A percentile compares a stretch with the other conserved stretches of the same genome.
These are phyloP conservation scores for Scaptomyza tumidula DNA, from an alignment of 2,888 invertebrate genomes.

Conservation along the genomic window DNA sequence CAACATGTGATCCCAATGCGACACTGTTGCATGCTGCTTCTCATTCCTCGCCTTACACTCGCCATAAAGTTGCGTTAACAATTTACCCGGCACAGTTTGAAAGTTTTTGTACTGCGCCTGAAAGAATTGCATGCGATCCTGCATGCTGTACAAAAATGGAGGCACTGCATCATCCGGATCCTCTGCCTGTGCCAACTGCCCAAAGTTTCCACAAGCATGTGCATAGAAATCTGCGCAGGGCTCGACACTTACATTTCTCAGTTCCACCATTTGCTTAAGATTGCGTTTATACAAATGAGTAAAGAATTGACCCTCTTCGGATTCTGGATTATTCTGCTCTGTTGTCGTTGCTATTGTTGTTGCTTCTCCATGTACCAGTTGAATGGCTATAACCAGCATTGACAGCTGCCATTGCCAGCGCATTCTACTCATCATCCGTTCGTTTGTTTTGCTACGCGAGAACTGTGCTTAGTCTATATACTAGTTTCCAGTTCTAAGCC, in stretches of 20 bases:
- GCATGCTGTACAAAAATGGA: conserved; percentile 80
- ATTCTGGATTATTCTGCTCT: conserved; percentile 7
- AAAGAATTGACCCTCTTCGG: conserved; percentile 51
- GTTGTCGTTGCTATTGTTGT: neutral
- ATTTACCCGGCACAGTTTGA: conserved; percentile 64
- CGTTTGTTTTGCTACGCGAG: conserved; percentile 47
- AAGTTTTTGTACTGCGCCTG: conserved; percentile 64
- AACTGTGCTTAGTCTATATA: conserved; percentile 48
- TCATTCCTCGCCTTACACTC: conserved; percentile 60
- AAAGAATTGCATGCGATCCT: conserved; percentile 80
- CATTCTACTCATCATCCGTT: conserved; percentile 50
- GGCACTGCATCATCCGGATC: conserved; percentile 57
- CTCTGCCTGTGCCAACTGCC: neutral
- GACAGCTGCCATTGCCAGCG: conserved; percentile 40
- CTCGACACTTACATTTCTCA: conserved; percentile 64
- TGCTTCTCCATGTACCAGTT: conserved; percentile 4
- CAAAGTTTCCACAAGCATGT: conserved; percentile 79
- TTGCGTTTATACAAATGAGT: conserved; percentile 74
- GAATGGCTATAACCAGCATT: conserved; percentile 25
- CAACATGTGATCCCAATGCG: conserved; percentile 63
- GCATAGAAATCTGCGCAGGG: conserved; percentile 80
- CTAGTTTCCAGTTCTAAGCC: conserved; percentile 11
- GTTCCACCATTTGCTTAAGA: conserved; percentile 63
- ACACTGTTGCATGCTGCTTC: conserved; percentile 9
- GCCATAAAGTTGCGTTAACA: conserved; percentile 71